Conservation (phyloP, 2,113 vertebrate species). For the Rhinolophus ferrumequinum region DNA sequence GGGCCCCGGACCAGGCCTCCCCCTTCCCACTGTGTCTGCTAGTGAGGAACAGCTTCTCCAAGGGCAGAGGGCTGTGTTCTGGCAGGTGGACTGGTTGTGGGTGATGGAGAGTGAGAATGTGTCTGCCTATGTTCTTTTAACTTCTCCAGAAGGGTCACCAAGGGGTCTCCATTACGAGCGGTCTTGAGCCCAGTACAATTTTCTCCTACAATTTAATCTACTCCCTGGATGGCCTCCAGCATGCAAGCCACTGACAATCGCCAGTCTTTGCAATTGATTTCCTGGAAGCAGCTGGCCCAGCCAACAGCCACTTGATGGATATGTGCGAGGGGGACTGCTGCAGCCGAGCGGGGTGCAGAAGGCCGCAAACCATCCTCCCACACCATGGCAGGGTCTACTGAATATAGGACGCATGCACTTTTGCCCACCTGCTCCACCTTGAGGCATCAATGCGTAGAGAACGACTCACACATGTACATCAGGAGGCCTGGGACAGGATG, state of each 20-base stretch:
- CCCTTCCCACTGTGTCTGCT: not conserved
- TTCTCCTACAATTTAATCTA: constrained; percentile 85
- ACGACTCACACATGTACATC: not conserved
- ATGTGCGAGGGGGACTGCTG: constrained; percentile 58
- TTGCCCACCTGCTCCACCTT: not conserved
- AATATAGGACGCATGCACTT: not conserved
- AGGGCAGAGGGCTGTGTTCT: not conserved
- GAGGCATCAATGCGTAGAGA: not conserved
- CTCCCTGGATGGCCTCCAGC: constrained; percentile 82
- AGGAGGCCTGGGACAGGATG: not conserved
- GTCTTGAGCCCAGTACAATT: constrained; percentile 79
- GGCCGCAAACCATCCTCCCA: constrained; percentile 56
- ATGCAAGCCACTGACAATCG: constrained; percentile 78
- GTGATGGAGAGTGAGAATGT: not conserved
- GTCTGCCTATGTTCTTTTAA: constrained; percentile 71
- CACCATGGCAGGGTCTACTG: not conserved
- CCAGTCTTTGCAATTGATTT: constrained; percentile 85
- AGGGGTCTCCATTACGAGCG: constrained; percentile 73
- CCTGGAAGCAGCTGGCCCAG: constrained; percentile 81
- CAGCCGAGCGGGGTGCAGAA: constrained; percentile 16
- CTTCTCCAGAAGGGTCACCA: constrained; percentile 78
- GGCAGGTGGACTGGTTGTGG: not conserved
- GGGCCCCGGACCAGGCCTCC: not conserved
- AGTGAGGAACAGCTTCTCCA: not conserved
- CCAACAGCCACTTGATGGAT: constrained; percentile 83